Conservation (phyloP, 1,140 invertebrate genomes). For the Brachionus manjavacas region DNA sequence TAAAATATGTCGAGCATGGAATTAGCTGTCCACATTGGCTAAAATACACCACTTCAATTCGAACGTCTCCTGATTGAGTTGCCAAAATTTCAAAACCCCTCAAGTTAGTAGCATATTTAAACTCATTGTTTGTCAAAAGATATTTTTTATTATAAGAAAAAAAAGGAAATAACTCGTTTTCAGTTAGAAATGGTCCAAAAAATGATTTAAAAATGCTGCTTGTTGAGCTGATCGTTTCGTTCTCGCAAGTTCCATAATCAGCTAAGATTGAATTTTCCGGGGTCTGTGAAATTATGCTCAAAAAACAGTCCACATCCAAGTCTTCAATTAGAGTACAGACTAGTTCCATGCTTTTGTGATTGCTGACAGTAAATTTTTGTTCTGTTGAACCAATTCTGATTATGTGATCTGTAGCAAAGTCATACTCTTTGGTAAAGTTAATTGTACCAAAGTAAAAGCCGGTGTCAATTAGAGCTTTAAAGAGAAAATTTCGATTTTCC, state of each 20-base stretch:
- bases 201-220: not conserved
- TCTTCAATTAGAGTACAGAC: not conserved
- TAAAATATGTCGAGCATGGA: not conserved
- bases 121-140: not conserved
- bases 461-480: not conserved
- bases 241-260: not conserved
- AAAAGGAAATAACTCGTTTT: not conserved
- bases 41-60: not conserved
- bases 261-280: not conserved
- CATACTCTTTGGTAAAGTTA: not conserved
- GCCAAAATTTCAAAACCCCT: not conserved
- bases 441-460: not conserved
- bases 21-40: not conserved
- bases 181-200: not conserved
- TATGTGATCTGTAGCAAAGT: not conserved
- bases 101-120: not conserved
- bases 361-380: not conserved
- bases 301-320: not conserved
- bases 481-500: not conserved
- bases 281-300: not conserved
- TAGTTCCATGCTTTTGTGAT: not conserved
- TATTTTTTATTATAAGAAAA: not conserved
- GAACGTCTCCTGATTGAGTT: not conserved
- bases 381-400: not conserved
- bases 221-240: not conserved